Evolutionary conservation across 2,113 vertebrate genomes (phyloP).

Genomic region (Bostrychus sinensis): DNA sequence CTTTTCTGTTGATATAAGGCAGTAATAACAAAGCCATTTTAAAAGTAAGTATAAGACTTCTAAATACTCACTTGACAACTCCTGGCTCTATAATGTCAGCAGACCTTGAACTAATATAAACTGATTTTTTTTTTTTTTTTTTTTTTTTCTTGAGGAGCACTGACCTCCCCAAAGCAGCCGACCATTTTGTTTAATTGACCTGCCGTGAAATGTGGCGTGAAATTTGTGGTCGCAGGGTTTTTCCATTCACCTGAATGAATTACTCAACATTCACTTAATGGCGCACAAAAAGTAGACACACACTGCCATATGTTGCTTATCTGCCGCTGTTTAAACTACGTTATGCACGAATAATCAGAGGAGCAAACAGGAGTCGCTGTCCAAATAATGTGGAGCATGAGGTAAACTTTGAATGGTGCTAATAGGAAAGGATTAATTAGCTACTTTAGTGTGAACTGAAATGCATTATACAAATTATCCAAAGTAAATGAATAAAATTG

Average conservation of each 20-base stretch:
- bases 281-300: constrained; percentile 31
- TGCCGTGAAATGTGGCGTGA: constrained; percentile 80
- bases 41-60: no score
- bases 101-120: constrained; percentile 71
- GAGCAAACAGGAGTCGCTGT: constrained; percentile 5
- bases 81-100: constrained; percentile 60
- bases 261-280: constrained; percentile 73
- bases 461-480: neutral
- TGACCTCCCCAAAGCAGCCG: constrained; percentile 64
- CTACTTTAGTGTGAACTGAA: no score
- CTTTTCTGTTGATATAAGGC: no score
- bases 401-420: neutral
- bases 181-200: constrained; percentile 79
- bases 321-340: constrained; percentile 24
- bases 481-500: neutral
- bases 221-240: constrained; percentile 68
- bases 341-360: constrained; percentile 11
- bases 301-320: constrained; percentile 61
- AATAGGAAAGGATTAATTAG: constrained; percentile 7
- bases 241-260: constrained; percentile 74
- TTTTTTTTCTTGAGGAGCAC: constrained; percentile 57
- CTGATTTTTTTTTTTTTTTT: no score
- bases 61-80: constrained; percentile 59
- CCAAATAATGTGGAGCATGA: neutral
- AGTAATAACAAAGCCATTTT: no score